Conservation (phyloP, 1,140 invertebrate species). For the Gonioctena quinquepunctata region DNA sequence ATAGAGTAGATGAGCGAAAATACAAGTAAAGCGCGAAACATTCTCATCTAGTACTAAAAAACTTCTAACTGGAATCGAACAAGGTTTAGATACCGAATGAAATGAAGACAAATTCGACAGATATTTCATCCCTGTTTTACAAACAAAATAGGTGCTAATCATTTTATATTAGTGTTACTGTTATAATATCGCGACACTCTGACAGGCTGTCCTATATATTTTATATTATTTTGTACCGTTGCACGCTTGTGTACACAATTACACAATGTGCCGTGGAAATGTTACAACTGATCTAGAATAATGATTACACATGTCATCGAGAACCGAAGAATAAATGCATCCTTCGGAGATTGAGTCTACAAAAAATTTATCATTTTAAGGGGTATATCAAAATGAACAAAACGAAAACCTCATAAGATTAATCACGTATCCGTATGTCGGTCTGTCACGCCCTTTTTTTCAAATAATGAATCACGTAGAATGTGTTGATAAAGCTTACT, state of each 20-base stretch:
- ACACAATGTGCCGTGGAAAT: neutral
- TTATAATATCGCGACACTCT: conserved; percentile 28
- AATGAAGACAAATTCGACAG: conserved; percentile 26
- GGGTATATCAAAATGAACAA: too few relatives aligned
- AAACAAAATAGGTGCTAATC: conserved; percentile 45
- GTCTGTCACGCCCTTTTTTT: too few relatives aligned
- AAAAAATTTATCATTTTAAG: too few relatives aligned
- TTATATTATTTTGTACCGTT: neutral
- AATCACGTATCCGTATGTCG: too few relatives aligned
- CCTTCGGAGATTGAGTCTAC: too few relatives aligned
- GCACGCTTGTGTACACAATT: neutral
- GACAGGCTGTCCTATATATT: neutral
- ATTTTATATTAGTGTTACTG: conserved; percentile 40
- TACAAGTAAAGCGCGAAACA: conserved; percentile 13
- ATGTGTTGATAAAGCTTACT: too few relatives aligned
- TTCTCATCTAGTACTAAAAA: conserved; percentile 5
- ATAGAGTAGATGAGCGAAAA: conserved; percentile 8
- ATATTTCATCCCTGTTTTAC: conserved; percentile 37
- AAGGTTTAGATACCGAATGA: conserved; percentile 5
- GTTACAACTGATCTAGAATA: neutral
- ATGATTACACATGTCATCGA: too few relatives aligned
- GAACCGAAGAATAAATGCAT: too few relatives aligned
- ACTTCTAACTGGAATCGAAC: conserved; percentile 18
- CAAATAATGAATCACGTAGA: too few relatives aligned
- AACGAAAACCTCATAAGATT: too few relatives aligned